Evolutionary conservation across 2,888 invertebrate species (phyloP), one percentile per base, ranked within the genome.

Genomic region (Drosophila merina): DNA sequence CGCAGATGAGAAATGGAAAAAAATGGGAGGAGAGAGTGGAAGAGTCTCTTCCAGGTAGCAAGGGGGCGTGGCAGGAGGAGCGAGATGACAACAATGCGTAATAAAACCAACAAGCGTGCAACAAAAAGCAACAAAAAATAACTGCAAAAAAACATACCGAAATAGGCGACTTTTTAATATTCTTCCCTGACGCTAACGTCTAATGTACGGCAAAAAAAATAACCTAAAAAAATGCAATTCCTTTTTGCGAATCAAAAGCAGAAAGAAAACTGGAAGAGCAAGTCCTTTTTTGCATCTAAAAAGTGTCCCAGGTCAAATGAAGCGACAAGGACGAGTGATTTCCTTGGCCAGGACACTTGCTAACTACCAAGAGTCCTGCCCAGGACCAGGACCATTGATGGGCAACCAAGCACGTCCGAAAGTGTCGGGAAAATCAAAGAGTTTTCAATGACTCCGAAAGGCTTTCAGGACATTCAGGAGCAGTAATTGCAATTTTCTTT

Each of bases 41-140:
- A 12, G 14, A 20, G 2, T 20, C 20, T 20, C 20, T 20, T 1
- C 20, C 20, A 20, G 14, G 28, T 6, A 4, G 28, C 28, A 28
- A 5, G 14, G 38, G 33, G 8, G 12, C 20, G 54, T 2, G 30
- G 36, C 4, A 4, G 2, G 28, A 8, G 30, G 38, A 7, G 30
- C 10, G 64, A 38, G 45, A 40, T 59, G 59, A 64, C 57, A 68
- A 64, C 60, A 77, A 67, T 64, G 66, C 74, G 57, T 68, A 72
- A 77, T 86, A 80, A 80, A 80, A 86, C 69, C 85, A 77, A 73
- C 67, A 82, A 74, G 72, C 55, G 63, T 51, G 42, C 76, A 44
- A 57, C 69, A 44, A 44, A 49, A 44, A 12, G 42, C 58, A 49
- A 49, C 38, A 69, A 66, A 57, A 14, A 58, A 28, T n/a, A n/a